Base-by-base conservation (phyloP, 1,140 invertebrate genomes). In the Magallana gigas region DNA sequence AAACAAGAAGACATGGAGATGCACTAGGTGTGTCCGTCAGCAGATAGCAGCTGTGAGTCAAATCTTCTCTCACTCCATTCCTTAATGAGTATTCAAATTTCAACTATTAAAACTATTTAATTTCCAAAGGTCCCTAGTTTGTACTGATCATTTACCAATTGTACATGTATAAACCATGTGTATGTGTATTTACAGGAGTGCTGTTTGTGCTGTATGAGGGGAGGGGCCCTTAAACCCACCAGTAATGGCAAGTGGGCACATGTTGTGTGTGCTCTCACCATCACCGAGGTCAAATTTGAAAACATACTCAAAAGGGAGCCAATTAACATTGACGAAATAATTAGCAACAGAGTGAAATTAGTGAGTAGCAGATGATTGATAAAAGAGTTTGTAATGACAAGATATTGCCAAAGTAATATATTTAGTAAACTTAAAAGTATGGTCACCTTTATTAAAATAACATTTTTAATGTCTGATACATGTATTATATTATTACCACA, bases 241-340 rank as follows among this genome's bases (percentile, higher is more conserved):
- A 91, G 94, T 60, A 95, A 96, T 85, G 94, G 95, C 5, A 97
- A 97, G 62, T 99, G 98, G 98, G 98, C 98, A 5, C 98, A 99
- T 95, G 97, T 99, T n/a, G 97, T 99, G 0, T 99, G 99, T 95
- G 98, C 98, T 1, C 96, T 99, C 0, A 98, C 99, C 93, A 99
- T 99, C 92, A 98, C 98, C 1, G 98, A 99, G 95, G 98, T 99
- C 18, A 96, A 97, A 88, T 99, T 99, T 95, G 97, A 97, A 23
- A 98, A 99, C 96, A 98, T 99, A 71, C 97, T 97, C 57, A 98
- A 97, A 57, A 98, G 99, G 97, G 98, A 99, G 94, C 98, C 98
- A 0, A 98, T 99, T 89, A 94, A 95, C 84, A 90, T 91, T 18
- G 95, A 95, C 23, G 91, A 90, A 81, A 93, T 93, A 11, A 91